These are phyloP conservation scores for Knipowitschia caucasica DNA, from an alignment of 2,797 vertebrate species.

Conservation along the genomic window DNA sequence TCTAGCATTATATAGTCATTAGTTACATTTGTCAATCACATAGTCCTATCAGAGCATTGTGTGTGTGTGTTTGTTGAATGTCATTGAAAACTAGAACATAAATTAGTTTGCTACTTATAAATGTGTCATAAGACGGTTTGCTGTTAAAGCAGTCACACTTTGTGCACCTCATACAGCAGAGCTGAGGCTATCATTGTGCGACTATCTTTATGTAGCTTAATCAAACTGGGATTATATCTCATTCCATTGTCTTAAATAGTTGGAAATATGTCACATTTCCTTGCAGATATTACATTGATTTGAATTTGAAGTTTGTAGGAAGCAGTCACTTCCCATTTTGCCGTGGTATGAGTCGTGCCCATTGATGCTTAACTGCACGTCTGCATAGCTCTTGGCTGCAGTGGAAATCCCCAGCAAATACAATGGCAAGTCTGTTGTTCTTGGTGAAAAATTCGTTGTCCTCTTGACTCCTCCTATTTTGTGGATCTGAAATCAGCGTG, in stretches of 20 bases:
- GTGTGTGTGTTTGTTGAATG: constrained; percentile 13
- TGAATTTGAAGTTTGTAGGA: constrained; percentile 50
- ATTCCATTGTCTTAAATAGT: not conserved
- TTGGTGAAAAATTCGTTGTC: constrained; percentile 44
- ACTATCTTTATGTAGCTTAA: too few species aligned
- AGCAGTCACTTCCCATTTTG: constrained; percentile 31
- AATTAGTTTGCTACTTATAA: not conserved
- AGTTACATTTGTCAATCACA: constrained; percentile 30
- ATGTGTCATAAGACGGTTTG: too few species aligned
- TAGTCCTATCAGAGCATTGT: constrained; percentile 25
- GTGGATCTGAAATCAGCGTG: constrained; percentile 46
- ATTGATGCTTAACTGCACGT: constrained; percentile 20
- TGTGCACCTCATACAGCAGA: too few species aligned
- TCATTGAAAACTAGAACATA: not conserved
- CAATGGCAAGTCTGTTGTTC: constrained; percentile 37
- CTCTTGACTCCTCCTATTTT: constrained; percentile 32
- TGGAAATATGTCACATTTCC: not conserved
- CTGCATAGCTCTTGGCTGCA: constrained; percentile 15
- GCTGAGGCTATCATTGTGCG: too few species aligned
- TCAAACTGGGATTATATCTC: too few species aligned
- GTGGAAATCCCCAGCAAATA: constrained; percentile 65
- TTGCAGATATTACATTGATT: not conserved
- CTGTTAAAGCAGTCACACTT: too few species aligned
- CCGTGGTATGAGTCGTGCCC: constrained; percentile 34
- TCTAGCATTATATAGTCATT: constrained; percentile 38